These are phyloP conservation scores for Oreochromis grahami DNA, from an alignment of 2,797 vertebrate genomes.

Conservation along the genomic window DNA sequence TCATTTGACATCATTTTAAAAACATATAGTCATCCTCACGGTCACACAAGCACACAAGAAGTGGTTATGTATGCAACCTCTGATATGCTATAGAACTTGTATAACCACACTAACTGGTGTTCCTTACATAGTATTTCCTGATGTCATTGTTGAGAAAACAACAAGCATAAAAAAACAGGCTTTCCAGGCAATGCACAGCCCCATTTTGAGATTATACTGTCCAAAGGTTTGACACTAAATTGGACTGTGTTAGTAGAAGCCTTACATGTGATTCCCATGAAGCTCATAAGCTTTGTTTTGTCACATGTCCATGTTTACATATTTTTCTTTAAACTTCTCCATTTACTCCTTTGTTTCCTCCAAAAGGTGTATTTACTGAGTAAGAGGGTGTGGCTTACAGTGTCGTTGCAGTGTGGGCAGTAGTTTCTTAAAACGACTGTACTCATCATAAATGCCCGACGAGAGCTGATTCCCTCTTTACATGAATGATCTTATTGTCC, in stretches of 20 bases:
- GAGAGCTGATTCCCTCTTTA: slow-evolving; percentile 1
- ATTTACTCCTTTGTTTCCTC: not conserved
- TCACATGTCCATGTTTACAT: not conserved
- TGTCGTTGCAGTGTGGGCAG: not conserved
- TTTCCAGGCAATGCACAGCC: not conserved
- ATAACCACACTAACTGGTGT: slow-evolving; percentile 8
- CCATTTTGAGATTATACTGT: not conserved
- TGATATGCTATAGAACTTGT: not conserved
- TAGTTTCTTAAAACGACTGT: not conserved
- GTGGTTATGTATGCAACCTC: not conserved
- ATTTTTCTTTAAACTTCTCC: not conserved
- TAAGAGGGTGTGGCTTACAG: not conserved
- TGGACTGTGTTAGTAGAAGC: not conserved
- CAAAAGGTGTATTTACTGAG: not conserved
- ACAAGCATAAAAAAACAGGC: not conserved
- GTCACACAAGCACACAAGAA: not conserved
- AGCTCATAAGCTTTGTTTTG: not conserved
- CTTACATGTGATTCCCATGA: not conserved
- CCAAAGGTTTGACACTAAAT: not conserved
- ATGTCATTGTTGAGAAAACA: not conserved
- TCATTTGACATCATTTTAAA: not conserved
- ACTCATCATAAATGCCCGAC: not conserved
- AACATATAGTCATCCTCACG: not conserved
- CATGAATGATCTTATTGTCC: slow-evolving; percentile 33
- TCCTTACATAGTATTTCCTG: not conserved